Percentiles rank a stretch among this genome's conserved stretches.
Conservation (phyloP, 2,797 vertebrate species). For the Huso huso region DNA sequence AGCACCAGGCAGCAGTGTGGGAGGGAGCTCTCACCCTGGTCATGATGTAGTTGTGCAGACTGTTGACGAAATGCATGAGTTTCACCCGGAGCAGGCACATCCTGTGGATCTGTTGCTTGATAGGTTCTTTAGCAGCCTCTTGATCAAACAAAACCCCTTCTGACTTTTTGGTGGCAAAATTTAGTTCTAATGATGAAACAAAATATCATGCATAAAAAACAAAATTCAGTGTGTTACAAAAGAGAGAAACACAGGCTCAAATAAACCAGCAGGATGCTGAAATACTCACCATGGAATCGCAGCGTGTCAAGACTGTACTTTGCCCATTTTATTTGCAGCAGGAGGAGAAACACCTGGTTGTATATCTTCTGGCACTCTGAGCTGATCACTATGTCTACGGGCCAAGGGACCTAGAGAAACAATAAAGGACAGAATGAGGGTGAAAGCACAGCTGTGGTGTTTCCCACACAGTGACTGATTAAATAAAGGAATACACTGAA, state of each 20-base stretch:
- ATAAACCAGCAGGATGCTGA: slow-evolving; percentile 9
- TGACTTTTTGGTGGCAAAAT: slow-evolving; percentile 56
- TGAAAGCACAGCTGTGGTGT: background rate
- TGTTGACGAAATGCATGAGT: slow-evolving; percentile 99
- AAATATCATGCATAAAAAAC: background rate
- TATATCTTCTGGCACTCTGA: slow-evolving; percentile 97
- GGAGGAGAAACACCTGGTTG: slow-evolving; percentile 93
- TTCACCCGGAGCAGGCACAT: slow-evolving; percentile 95
- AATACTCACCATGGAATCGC: slow-evolving; percentile 78
- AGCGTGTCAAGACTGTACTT: slow-evolving; percentile 94
- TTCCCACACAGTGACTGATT: background rate
- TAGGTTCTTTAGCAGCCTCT: slow-evolving; percentile 44
- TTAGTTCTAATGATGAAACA: slow-evolving; percentile 60
- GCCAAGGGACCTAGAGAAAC: slow-evolving; percentile 84
- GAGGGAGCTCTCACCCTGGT: slow-evolving; percentile 69
- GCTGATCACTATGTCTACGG: slow-evolving; percentile 97
- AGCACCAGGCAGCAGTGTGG: too few relatives aligned
- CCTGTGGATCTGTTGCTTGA: slow-evolving; percentile 83
- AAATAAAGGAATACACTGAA: background rate
- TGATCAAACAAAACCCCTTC: slow-evolving; percentile 53
- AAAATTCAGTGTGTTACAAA: background rate
- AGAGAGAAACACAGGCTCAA: slow-evolving; percentile 5
- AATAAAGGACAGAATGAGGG: slow-evolving; percentile 17
- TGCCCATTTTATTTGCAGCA: slow-evolving; percentile 97
- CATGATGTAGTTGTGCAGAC: slow-evolving; percentile 97